Conservation (phyloP, 2,797 vertebrate species). For the Threskiornis aethiopicus region DNA sequence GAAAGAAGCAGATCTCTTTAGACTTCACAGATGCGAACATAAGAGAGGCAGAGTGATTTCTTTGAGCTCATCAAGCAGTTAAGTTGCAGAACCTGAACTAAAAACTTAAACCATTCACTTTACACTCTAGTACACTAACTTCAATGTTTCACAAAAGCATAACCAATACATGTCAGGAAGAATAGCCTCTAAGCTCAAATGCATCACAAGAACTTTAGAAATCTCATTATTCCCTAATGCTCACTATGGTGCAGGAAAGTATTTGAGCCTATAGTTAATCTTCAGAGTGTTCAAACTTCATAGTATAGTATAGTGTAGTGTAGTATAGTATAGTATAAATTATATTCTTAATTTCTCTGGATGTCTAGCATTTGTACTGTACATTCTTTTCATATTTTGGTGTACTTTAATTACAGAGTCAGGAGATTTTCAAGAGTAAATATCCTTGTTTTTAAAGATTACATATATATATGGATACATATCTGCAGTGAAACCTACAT, state of each 20-base stretch:
- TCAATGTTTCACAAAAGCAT: not conserved
- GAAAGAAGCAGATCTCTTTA: not conserved
- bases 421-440: not conserved
- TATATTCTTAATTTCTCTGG: not conserved
- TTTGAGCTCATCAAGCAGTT: not conserved
- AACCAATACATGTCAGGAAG: not conserved
- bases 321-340: not conserved
- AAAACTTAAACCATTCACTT: not conserved
- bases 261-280: not conserved
- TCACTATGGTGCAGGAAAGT: not conserved
- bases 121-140: not conserved
- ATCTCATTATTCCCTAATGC: not conserved
- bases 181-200: not conserved
- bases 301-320: not conserved
- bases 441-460: not conserved
- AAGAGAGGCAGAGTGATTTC: not conserved
- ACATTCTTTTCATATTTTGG: not conserved
- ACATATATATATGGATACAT: not conserved
- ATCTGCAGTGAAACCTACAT: not conserved
- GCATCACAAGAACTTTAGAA: not conserved
- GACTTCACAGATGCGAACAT: not conserved
- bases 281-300: not conserved
- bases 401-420: not conserved
- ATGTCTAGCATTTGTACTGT: not conserved
- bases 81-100: not conserved